Evolutionary conservation across 2,888 invertebrate genomes (phyloP), one percentile per base, ranked within the genome.

Genomic region (Lepidonotus clava): DNA sequence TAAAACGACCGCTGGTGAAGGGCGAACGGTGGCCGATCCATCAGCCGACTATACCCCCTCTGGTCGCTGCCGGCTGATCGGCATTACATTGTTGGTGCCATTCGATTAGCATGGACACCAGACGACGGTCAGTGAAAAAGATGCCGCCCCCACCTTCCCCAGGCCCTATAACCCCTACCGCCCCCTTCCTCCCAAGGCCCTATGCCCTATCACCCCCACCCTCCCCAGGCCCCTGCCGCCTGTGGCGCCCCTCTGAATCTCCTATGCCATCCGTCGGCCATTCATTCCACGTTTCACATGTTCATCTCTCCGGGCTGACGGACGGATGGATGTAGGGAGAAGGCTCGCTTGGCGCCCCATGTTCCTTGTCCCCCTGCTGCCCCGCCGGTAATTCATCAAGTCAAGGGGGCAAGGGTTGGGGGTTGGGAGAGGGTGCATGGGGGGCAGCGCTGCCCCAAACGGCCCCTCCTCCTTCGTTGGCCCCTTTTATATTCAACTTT

Each of bases 271-370:
- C n/a, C n/a, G n/a, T n/a, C n/a, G 24, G 11, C 24, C 61, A 71
- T 71, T 71, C 71, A 71, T 71, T 71, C 71, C 71, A 71, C 71
- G 71, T 71, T 71, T 36, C 18, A 38, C 38, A 71, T 71, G 71
- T 71, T 36, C 71, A 34, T 36, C 34, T 71, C 36, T 21, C 71
- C 2, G 1, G n/a, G n/a, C n/a, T 61, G 61, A 14, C 28, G 61
- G 61, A 61, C n/a, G 61, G 61, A n/a, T 11, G 24, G 61, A 11
- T 61, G 14, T 24, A 28, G n/a, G n/a, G n/a, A n/a, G 14, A 61
- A n/a, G 61, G 28, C 61, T 28, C 28, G 21, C 61, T 24, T 11
- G 61, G 61, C 61, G 28, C 28, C n/a, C 61, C 5, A 61, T 61
- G 61, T 28, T 24, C 24, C 61, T 61, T 61, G 61, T 61, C 61